Evolutionary conservation across 2,797 vertebrate species (phyloP), one percentile per base, ranked within the genome.

Genomic region (Parambassis ranga): DNA sequence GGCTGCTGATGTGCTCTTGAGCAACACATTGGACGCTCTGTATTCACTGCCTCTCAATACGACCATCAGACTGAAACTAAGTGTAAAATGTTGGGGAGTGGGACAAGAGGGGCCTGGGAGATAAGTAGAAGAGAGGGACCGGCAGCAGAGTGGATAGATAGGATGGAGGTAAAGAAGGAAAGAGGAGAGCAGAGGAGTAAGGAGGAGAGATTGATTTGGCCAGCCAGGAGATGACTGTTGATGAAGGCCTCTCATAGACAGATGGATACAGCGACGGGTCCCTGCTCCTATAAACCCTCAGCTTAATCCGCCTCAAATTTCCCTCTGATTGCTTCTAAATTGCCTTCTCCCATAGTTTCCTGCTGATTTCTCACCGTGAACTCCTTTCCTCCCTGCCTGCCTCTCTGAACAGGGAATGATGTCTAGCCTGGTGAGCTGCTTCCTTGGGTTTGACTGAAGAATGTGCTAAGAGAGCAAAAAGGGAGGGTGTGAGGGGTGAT

Each of bases 251-350:
- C 88, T 88, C 83, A 85, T 89, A 90, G 90, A 83, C 83, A 84
- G 87, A 87, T 89, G 87, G 85, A 87, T 90, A 83, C 87, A 62
- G 77, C 76, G 71, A 90, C 75, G 63, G 83, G 81, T 85, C 80
- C 87, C 69, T 23, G 76, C 74, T 86, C 75, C 79, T 84, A 80
- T 87, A 89, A 89, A 81, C 86, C 85, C 87, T 85, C 84, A 65
- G 78, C 69, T 87, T 92, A 92, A 92, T 92, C 89, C 86, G 32
- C 83, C 86, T 88, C 82, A 91, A 91, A 92, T 90, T 92, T 90
- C 79, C 84, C 84, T 90, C 85, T 90, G 90, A 93, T 92, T 92
- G 90, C 91, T 90, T 92, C 90, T 87, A 90, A 92, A 92, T 90
- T 91, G 89, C 87, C 85, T 89, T 93, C 89, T 89, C 66, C 89